phyloP scores from a whole-genome alignment of 2,113 vertebrate species.

The Callopanchax toddi region DNA sequence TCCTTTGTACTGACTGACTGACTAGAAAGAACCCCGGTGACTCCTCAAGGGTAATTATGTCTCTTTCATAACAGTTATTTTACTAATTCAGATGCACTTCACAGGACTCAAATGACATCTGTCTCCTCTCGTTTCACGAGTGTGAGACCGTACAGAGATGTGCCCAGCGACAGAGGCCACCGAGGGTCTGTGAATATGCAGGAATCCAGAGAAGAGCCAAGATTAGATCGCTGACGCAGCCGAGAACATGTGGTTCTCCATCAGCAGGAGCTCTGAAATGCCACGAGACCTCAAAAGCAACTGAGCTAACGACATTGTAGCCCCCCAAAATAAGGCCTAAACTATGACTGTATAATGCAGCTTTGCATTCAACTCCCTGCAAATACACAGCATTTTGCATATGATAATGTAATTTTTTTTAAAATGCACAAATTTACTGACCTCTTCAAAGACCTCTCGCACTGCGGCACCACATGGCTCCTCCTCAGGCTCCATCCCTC shows the following conservation, averaged over 20 bases:
- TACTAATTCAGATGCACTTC: constrained; percentile 21
- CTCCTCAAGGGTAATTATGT: constrained; percentile 2
- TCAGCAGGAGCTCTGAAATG: constrained; percentile 31
- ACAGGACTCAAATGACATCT: constrained; percentile 40
- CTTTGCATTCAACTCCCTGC: too few species aligned
- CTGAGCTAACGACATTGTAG: too few species aligned
- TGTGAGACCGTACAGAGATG: constrained; percentile 43
- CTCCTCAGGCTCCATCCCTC: constrained; percentile 98
- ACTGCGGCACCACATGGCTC: constrained; percentile 91
- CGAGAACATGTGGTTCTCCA: constrained; percentile 50
- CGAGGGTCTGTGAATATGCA: constrained; percentile 27
- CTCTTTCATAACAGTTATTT: constrained; percentile 22
- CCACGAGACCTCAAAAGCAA: constrained; percentile 31
- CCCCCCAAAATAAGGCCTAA: constrained; percentile 3
- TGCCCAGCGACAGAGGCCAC: constrained; percentile 4
- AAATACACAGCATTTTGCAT: too few species aligned
- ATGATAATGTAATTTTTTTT: too few species aligned
- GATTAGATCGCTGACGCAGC: constrained; percentile 67
- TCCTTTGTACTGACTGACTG: neutral
- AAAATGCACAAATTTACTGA: constrained; percentile 48
- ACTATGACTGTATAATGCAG: too few species aligned
- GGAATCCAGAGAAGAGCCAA: constrained; percentile 60
- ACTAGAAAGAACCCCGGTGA: neutral
- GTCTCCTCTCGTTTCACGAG: constrained; percentile 33
- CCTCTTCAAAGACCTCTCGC: constrained; percentile 97